Evolutionary conservation across 2,113 vertebrate species (phyloP), one percentile per base, ranked within the genome.

Genomic region (Emberiza fucata): DNA sequence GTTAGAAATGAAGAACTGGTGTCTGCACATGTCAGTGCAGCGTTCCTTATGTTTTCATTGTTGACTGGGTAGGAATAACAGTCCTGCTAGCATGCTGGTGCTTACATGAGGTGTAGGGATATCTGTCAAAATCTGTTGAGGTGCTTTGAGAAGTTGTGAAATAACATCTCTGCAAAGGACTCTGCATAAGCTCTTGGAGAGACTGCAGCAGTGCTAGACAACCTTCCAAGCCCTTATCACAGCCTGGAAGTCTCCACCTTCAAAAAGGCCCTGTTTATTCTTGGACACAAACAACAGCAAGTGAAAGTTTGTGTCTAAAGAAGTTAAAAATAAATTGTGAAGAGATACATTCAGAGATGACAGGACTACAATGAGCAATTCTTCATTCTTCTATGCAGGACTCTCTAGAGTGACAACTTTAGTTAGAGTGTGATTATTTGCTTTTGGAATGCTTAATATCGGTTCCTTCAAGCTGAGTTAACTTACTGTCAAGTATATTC

Each of bases 391-490:
- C 83, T 91, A 19, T 64, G 40, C 53, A 56, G 60, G 60, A 18
- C 40, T 81, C 44, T 68, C 22, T 23, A 14, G 29, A 90, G 25
- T 92, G 94, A 85, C 93, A 95, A 28, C 37, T 92, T 89, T 72
- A 48, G 81, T 91, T 87, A 85, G 45, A 56, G 28, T 35, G 31
- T 86, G 91, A 89, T 86, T 87, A 78, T 51, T 92, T 81, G 60
- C 78, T 76, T 90, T 93, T 90, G 85, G 72, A 90, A 88, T 57
- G 78, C 57, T 72, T 93, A 48, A 79, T 96, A 79, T 71, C 48
- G 53, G 85, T 90, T 85, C 87, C 88, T 92, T 95, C 57, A 19
- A 86, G 63, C 57, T 45, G 61, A 73, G 73, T 92, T 88, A 90
- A 68, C 44, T 79, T 88, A 54, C 35, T 81, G 45, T 78, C 78